Conservation (phyloP, 2,888 invertebrate species). For the Ophraella communa region DNA sequence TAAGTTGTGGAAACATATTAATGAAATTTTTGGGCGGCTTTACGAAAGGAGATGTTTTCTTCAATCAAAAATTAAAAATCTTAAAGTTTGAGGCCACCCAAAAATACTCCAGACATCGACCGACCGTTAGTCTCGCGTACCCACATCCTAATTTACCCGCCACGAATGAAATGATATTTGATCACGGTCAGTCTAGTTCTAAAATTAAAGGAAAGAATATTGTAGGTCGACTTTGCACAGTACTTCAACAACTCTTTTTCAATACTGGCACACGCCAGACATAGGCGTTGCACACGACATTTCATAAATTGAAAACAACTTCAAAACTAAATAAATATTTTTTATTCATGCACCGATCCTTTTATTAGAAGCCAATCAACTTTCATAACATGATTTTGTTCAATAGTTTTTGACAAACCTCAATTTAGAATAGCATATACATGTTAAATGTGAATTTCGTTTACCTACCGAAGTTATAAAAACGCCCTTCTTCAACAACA, state of each 20-base stretch:
- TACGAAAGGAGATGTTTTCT: conserved; percentile 1
- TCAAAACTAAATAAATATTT: too few relatives aligned
- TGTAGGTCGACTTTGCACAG: conserved; percentile 10
- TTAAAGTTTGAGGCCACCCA: conserved; percentile 2
- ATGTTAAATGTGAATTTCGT: too few relatives aligned
- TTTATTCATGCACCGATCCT: too few relatives aligned
- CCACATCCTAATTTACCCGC: conserved; percentile 21
- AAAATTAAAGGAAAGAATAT: conserved; percentile 45
- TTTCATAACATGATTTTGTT: neutral
- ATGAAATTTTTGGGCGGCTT: neutral
- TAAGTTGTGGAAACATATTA: too few relatives aligned
- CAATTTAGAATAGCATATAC: too few relatives aligned
- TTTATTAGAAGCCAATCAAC: too few relatives aligned
- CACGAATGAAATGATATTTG: conserved; percentile 32
- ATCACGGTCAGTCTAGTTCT: conserved; percentile 41
- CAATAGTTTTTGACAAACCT: neutral
- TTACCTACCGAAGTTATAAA: too few relatives aligned
- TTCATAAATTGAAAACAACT: neutral
- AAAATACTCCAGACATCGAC: conserved; percentile 3
- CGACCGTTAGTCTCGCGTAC: neutral
- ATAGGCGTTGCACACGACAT: neutral
- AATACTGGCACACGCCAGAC: conserved; percentile 43
- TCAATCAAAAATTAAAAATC: neutral
- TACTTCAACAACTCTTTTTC: conserved; percentile 31
- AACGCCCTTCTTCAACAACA: too few relatives aligned